Percentiles rank a stretch among this genome's conserved stretches.
phyloP scores from a whole-genome alignment of 1,140 invertebrate genomes.

The silkworm (Bombyx mori) region DNA sequence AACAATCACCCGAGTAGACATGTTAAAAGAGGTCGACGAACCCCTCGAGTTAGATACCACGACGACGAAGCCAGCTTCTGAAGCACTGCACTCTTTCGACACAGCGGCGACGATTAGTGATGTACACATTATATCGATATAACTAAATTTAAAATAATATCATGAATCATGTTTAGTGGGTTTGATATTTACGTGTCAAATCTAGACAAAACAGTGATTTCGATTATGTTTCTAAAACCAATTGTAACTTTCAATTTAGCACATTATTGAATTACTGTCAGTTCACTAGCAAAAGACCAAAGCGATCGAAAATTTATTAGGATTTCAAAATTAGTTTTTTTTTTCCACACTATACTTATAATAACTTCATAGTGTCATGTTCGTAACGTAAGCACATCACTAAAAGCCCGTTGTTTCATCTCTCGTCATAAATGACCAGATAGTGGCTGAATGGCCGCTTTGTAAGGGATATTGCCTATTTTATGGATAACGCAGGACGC shows the following conservation, averaged over 20 bases:
- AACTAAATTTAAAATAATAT: constrained; percentile 12
- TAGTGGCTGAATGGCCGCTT: constrained; percentile 57
- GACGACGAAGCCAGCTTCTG: constrained; percentile 28
- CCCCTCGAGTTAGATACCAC: constrained; percentile 52
- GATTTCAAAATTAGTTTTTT: too few species aligned
- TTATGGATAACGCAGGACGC: constrained; percentile 44
- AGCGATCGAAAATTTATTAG: too few species aligned
- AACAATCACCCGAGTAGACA: constrained; percentile 19
- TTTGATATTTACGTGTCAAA: constrained; percentile 1
- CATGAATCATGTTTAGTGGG: constrained; percentile 11
- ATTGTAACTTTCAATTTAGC: too few species aligned
- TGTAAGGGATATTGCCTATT: constrained; percentile 57
- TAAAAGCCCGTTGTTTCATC: constrained; percentile 54
- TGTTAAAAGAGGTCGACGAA: constrained; percentile 38
- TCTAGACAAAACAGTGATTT: too few species aligned
- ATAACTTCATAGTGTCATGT: too few species aligned
- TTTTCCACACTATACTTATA: too few species aligned
- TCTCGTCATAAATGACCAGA: constrained; percentile 61
- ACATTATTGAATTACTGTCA: too few species aligned
- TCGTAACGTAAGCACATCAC: constrained; percentile 8
- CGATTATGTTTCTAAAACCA: too few species aligned
- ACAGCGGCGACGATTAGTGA: constrained; percentile 43
- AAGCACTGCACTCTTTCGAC: constrained; percentile 60
- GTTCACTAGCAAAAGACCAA: too few species aligned
- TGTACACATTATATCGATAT: constrained; percentile 23